Evolutionary conservation across 1,140 invertebrate species (phyloP), one percentile per base, ranked within the genome.

Genomic region (Probaryconus sp.): DNA sequence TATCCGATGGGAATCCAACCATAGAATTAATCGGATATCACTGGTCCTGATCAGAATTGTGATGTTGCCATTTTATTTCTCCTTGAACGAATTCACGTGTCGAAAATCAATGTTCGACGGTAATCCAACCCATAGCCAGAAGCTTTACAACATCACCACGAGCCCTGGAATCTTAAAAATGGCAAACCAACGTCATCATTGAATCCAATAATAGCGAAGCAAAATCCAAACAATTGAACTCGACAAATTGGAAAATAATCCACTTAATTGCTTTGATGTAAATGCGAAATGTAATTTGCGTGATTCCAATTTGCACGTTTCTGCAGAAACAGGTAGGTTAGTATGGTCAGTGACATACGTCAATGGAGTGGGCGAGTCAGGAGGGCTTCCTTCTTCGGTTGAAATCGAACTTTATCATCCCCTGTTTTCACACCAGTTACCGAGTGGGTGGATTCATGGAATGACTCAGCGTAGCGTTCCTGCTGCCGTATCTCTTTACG

Each of bases 281-380:
- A 30, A 30, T 9, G 9, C 28, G 28, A 7, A 24, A 24, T 24
- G 7, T 4, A 24, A 24, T 24, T n/a, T 30, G 9, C 9, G 9
- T n/a, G n/a, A n/a, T n/a, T n/a, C n/a, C n/a, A n/a, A n/a, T n/a
- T n/a, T n/a, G n/a, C n/a, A n/a, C n/a, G n/a, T n/a, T n/a, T n/a
- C n/a, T n/a, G n/a, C n/a, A n/a, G n/a, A n/a, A n/a, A n/a, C n/a
- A n/a, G n/a, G n/a, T n/a, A 55, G 3, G 6, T 10, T 45, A 28
- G 37, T 21, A 42, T 63, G 58, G 58, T 63, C 58, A 63, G 45
- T 63, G 47, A 63, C 58, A 51, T 43, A 24, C 58, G 60, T 64
- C 60, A 53, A 33, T 35, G 38, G 17, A 26, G 60, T 45, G 47
- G 48, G 60, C 48, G 47, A 53, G 37, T 37, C 30, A 10, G n/a